Evolutionary conservation across 2,113 vertebrate genomes (phyloP).

Genomic region (Lynx canadensis): DNA sequence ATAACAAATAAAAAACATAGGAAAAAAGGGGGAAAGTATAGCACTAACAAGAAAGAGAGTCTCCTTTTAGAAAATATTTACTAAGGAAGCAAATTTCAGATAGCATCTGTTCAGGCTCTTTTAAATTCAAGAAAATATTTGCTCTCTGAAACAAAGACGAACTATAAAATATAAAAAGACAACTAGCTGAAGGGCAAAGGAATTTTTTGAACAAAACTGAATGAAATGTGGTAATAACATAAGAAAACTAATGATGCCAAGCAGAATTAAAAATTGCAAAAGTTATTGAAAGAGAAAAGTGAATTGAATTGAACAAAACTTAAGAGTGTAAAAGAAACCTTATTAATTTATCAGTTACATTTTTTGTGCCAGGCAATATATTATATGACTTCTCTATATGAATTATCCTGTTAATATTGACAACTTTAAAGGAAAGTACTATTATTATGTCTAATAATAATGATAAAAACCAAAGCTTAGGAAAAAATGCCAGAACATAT

Average conservation of each 20-base stretch:
- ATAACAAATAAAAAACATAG: neutral
- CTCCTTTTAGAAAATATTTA: conserved; percentile 37
- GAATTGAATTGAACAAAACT: neutral
- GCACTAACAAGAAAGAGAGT: neutral
- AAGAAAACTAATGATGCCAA: neutral
- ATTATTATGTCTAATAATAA: neutral
- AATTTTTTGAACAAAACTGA: neutral
- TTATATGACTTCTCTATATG: neutral
- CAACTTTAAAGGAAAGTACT: neutral
- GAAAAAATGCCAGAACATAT: neutral
- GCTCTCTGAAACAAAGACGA: conserved; percentile 24
- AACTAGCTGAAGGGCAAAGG: neutral
- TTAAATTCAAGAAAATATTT: conserved; percentile 50
- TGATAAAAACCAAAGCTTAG: conserved; percentile 3
- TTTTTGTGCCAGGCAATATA: neutral
- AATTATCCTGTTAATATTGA: neutral
- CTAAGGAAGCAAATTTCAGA: conserved; percentile 23
- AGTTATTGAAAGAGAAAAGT: neutral
- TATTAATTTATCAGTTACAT: neutral
- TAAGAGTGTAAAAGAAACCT: neutral
- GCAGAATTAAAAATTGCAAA: neutral
- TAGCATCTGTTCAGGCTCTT: neutral
- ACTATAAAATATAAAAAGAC: conserved; percentile 33
- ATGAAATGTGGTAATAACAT: neutral
- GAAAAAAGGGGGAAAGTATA: neutral